Evolutionary conservation across 2,797 vertebrate genomes (phyloP), one percentile per base, ranked within the genome.

Genomic region (Leptoclinus maculatus): DNA sequence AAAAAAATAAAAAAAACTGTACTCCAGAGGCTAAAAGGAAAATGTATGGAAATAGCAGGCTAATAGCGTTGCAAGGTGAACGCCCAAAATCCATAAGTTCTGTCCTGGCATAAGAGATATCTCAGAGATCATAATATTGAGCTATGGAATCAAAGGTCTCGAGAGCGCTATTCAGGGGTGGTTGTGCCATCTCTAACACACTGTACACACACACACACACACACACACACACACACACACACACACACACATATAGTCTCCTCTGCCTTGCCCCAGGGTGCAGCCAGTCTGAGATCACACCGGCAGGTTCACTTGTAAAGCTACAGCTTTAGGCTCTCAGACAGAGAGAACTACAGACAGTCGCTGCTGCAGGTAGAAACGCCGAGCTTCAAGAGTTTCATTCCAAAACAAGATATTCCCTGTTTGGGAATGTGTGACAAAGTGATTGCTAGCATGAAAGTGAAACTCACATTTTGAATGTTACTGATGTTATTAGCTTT

Each of bases 261-360:
- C 92, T 92, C 91, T 93, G 90, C 91, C 89, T 95, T 87, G 93
- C 95, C 94, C 88, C 88, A 84, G 94, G 94, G 92, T 94, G 92
- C 92, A 92, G 91, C 91, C 91, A 93, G 91, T 89, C 90, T 89
- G 90, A 93, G 94, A 95, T 95, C 94, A 95, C 93, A 94, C 88
- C 82, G 86, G 90, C 91, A 93, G 90, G 93, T 93, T 95, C 93
- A 91, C 91, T 94, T 94, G 91, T 93, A 94, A 95, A 95, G 94
- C 93, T 92, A 78, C 91, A 90, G 93, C 91, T 93, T 89, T 85
- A 92, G 92, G 94, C 90, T 89, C 87, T 82, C 89, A 92, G 89
- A 93, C 90, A 91, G 87, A 91, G 88, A 87, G 75, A 89, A 87
- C 83, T 90, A 92, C 92, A 93, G 88, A 91, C 80, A 69, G 70